Conservation (phyloP, 2,797 vertebrate genomes). For the Parambassis ranga region DNA sequence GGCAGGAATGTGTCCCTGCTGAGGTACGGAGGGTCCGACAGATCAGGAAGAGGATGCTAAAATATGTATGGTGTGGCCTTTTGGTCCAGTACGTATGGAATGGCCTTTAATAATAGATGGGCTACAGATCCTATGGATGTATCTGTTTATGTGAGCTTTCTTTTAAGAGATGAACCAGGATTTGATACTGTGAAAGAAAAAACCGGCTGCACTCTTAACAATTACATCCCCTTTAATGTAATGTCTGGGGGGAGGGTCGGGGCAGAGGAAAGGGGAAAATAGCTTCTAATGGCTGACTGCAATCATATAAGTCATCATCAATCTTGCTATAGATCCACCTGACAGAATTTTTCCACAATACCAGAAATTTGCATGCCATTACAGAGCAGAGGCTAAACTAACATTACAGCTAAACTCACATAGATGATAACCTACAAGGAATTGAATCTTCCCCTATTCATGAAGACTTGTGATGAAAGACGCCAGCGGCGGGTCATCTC, state of each 20-base stretch:
- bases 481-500: background rate
- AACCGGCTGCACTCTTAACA: too few relatives aligned
- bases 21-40: background rate
- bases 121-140: conserved; percentile 25
- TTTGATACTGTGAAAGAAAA: background rate
- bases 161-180: conserved; percentile 6
- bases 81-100: conserved; percentile 42
- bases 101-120: conserved; percentile 53
- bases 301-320: conserved; percentile 35
- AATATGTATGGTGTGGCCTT: conserved; percentile 57
- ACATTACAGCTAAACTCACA: background rate
- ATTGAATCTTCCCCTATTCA: conserved; percentile 33
- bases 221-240: too few relatives aligned
- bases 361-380: conserved; percentile 48
- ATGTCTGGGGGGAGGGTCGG: background rate
- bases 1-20: background rate
- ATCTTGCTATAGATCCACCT: conserved; percentile 34
- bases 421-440: background rate
- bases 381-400: conserved; percentile 15
- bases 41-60: conserved; percentile 42
- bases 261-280: too few relatives aligned
- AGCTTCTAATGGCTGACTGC: conserved; percentile 34
- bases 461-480: conserved; percentile 12
- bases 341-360: conserved; percentile 26
- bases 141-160: conserved; percentile 3